These are phyloP conservation scores for Eptatretus atami DNA, from an alignment of 2,797 vertebrate genomes.

Conservation along the genomic window DNA sequence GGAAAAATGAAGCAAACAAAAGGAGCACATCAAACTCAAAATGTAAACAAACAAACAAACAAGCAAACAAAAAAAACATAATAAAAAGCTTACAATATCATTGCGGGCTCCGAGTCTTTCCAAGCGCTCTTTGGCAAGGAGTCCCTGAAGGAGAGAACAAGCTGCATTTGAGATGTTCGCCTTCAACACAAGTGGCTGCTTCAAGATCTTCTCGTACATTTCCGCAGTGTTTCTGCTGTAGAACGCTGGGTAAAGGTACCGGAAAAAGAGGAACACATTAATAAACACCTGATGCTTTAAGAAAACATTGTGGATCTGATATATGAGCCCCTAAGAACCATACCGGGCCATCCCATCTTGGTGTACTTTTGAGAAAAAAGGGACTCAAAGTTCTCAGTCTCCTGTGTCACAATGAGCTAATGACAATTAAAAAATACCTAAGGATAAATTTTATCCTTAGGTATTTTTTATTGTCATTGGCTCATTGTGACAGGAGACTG, in stretches of 20 bases:
- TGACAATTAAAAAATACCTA: too few relatives aligned
- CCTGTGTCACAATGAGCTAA: too few relatives aligned
- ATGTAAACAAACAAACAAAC: neutral
- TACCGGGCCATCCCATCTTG: too few relatives aligned
- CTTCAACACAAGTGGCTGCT: constrained; percentile 83
- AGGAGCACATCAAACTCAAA: neutral
- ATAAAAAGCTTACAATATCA: constrained; percentile 52
- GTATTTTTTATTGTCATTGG: too few relatives aligned
- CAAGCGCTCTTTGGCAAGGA: constrained; percentile 72
- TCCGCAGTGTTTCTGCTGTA: constrained; percentile 92
- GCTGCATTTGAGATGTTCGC: constrained; percentile 93
- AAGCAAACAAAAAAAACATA: neutral
- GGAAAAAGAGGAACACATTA: neutral
- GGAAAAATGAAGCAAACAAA: too few relatives aligned
- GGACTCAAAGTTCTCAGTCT: too few relatives aligned
- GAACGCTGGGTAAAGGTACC: constrained; percentile 27
- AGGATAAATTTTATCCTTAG: too few relatives aligned
- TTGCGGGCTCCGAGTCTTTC: constrained; percentile 65
- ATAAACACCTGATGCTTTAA: neutral
- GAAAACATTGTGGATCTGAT: neutral
- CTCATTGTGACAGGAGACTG: too few relatives aligned
- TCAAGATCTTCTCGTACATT: constrained; percentile 98
- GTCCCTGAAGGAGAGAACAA: constrained; percentile 56
- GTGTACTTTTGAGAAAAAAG: too few relatives aligned
- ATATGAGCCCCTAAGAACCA: too few relatives aligned